Percentiles rank a stretch among this genome's conserved stretches.
These are phyloP conservation scores for Latrodectus geometricus DNA, from an alignment of 1,140 invertebrate genomes.

Conservation along the genomic window DNA sequence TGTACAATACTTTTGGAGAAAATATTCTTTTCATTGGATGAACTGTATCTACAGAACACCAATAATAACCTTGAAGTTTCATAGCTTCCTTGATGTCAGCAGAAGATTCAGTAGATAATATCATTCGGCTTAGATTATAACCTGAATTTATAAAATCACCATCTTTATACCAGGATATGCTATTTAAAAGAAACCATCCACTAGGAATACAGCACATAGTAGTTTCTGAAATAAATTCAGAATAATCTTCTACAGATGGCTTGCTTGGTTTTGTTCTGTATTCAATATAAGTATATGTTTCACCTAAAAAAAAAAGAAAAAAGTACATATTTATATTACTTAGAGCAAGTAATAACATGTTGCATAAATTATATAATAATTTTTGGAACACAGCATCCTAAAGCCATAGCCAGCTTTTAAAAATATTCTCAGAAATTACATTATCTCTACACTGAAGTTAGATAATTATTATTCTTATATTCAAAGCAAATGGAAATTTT, in stretches of 20 bases:
- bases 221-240: not conserved
- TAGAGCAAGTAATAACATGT: too few species aligned
- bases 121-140: not conserved
- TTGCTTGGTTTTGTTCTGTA: not conserved
- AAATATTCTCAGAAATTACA: too few species aligned
- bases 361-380: too few species aligned
- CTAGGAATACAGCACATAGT: not conserved
- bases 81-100: not conserved
- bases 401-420: too few species aligned
- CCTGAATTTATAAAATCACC: not conserved
- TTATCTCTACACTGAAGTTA: too few species aligned
- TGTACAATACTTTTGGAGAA: constrained; percentile 20
- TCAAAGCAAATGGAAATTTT: too few species aligned
- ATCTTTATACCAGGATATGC: constrained; percentile 19
- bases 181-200: constrained; percentile 2
- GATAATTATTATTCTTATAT: too few species aligned
- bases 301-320: not conserved
- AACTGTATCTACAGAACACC: constrained; percentile 1
- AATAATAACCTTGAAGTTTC: constrained; percentile 15
- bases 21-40: not conserved
- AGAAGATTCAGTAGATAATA: not conserved
- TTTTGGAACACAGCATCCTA: too few species aligned
- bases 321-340: too few species aligned
- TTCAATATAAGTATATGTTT: not conserved
- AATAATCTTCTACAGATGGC: not conserved